Evolutionary conservation across 2,113 vertebrate genomes (phyloP).

Genomic region (Hepsetus odoe): DNA sequence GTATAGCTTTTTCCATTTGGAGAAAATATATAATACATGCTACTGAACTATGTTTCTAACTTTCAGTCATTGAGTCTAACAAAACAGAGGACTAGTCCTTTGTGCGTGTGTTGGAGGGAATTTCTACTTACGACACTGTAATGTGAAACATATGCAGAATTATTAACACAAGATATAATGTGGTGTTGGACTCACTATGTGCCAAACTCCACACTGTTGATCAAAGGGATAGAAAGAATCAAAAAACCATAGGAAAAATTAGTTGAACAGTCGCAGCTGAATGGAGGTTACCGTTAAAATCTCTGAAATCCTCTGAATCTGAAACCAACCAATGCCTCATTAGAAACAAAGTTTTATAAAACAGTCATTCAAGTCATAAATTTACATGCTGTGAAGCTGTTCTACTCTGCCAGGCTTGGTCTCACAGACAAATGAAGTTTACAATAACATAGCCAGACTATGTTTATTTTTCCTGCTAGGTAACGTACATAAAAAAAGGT

Average conservation of each 20-base stretch:
- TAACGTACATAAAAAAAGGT: constrained; percentile 24
- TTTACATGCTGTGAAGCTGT: constrained; percentile 22
- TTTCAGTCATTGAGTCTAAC: background rate
- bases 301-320: background rate
- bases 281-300: background rate
- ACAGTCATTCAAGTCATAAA: constrained; percentile 14
- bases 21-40: no score
- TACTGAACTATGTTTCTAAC: background rate
- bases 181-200: constrained; percentile 11
- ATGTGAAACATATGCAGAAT: constrained; percentile 47
- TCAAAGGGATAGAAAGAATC: background rate
- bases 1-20: no score
- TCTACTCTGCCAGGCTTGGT: background rate
- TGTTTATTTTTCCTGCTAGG: constrained; percentile 40
- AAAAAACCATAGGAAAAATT: constrained; percentile 1
- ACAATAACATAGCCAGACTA: constrained; percentile 23
- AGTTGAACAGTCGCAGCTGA: background rate
- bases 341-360: background rate
- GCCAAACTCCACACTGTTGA: background rate
- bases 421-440: constrained; percentile 28
- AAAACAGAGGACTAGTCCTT: background rate
- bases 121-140: constrained; percentile 23
- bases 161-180: constrained; percentile 29
- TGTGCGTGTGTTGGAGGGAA: background rate
- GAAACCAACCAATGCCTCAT: background rate